Base-by-base conservation (phyloP, 2,888 invertebrate genomes). In the Athalia rosae region DNA sequence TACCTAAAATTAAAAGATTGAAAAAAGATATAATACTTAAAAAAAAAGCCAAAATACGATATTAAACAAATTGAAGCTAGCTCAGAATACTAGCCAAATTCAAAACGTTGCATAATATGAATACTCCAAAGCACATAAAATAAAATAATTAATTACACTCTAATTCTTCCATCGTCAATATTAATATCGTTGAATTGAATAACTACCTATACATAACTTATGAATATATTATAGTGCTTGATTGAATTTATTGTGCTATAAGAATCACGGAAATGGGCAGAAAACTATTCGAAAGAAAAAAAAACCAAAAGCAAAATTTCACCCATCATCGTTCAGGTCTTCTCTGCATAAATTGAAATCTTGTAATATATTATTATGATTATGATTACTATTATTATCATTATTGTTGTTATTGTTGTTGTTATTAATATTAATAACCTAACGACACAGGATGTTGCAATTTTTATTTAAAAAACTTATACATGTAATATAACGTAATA, bases 151-250 rank as follows among this genome's bases (percentile, higher is more conserved):
- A 15, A 58, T 64, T 64, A 47, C 48, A 67, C 50, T 67, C n/a
- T 53, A 53, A 67, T 15, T 67, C 66, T 67, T 67, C 66, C 66
- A 67, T 67, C 28, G 50, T 67, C 28, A 28, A 67, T 67, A 67
- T 67, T 15, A 53, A 11, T 53, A 28, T 53, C 15, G 48, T 47
- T 13, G 48, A 64, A 62, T 28, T 6, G 0, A 28, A 41, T 41
- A 2, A 11, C 11, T n/a, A 62, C 8, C 59, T 28, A 28, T 28
- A 28, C 0, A 58, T 58, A 58, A n/a, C 8, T 58, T 58, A 58
- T 58, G 11, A 58, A 58, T 43, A 47, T 28, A 28, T 28, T 28
- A 28, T 28, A 28, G 28, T 28, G 28, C 28, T 28, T 28, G 28
- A 28, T 28, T 28, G 28, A 28, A 28, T 28, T 28, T 28, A 63